These are phyloP conservation scores for Rhopilema esculentum DNA, from an alignment of 30 jellyfish, hydroid and myxozoan genomes.

Conservation along the genomic window DNA sequence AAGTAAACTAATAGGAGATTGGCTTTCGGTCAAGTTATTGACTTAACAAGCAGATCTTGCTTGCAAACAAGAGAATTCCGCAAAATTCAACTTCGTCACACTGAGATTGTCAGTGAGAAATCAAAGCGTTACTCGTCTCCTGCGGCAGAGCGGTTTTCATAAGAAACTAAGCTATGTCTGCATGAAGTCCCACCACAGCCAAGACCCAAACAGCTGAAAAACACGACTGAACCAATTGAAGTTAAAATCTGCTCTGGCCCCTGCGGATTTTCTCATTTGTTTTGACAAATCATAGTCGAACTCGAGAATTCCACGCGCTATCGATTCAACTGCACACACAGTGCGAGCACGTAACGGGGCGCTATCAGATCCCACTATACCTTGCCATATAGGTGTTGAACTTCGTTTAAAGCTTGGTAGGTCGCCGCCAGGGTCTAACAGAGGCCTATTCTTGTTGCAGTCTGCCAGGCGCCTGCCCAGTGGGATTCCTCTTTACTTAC, in stretches of 20 bases:
- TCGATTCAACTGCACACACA: conserved; percentile 63
- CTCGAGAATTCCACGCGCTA: conserved; percentile 79
- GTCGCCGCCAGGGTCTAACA: conserved; percentile 83
- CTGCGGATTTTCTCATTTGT: conserved; percentile 73
- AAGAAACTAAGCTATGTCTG: conserved; percentile 69
- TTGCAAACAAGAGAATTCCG: conserved; percentile 22
- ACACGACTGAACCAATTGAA: conserved; percentile 38
- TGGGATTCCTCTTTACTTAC: conserved; percentile 82
- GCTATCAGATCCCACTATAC: conserved; percentile 61
- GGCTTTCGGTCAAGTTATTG: conserved; percentile 24
- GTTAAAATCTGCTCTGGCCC: conserved; percentile 53
- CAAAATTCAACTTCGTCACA: conserved; percentile 37
- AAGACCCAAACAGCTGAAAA: conserved; percentile 57
- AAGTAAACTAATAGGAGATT: not conserved
- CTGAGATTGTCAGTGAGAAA: conserved; percentile 47
- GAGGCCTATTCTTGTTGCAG: conserved; percentile 77
- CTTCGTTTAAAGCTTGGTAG: conserved; percentile 75
- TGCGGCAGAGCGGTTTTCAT: conserved; percentile 72
- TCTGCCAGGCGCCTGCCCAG: conserved; percentile 95
- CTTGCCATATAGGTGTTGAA: conserved; percentile 75
- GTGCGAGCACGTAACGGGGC: conserved; percentile 68
- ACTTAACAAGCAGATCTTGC: not conserved
- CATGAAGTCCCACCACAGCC: conserved; percentile 83
- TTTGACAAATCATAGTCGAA: conserved; percentile 41
- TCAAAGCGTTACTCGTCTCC: conserved; percentile 61